Base-by-base conservation (phyloP, 2,113 vertebrate species). In the Mus spicilegus region DNA sequence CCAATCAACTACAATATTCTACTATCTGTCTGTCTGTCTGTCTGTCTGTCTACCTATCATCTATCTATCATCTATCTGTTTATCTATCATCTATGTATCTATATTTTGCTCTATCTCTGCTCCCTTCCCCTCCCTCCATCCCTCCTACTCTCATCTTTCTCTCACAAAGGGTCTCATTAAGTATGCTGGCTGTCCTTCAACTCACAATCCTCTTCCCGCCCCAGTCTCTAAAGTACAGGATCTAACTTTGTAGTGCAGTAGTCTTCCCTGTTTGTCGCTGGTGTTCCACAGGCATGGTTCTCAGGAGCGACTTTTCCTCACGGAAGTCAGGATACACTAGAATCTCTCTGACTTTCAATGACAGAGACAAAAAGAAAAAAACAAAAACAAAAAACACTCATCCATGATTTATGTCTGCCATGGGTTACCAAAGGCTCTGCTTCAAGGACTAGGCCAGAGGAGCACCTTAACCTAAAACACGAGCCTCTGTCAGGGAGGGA, bases 401-500 rank as follows among this genome's bases (percentile, higher is more conserved):
- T 49, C 58, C 65, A 0, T 14, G 58, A 14, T 16, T 26, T 36
- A 9, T 39, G 39, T 33, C 51, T 85, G n/a, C 28, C n/a, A 17
- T 56, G 33, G 20, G 63, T 89, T 78, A 73, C 36, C 19, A 17
- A n/a, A 0, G 7, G 54, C 72, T 89, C 42, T n/a, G 67, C 82
- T 89, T n/a, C 54, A 56, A 58, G 67, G 65, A 4, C 33, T 4
- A 0, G 17, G 13, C 28, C 6, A 72, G 30, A 90, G 63, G 19
- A 78, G 7, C 22, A 39, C 46, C 56, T 24, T n/a, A 7, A 12
- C 33, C 24, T 4, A n/a, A 61, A 63, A 56, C 3, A 30, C 56
- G 28, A 9, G 1, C 12, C 56, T 1, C 2, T 20, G 3, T 0
- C 5, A 46, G 1, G 5, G 5, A 92, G 81, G 58, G 56, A 42